phyloP scores from a whole-genome alignment of 1,140 invertebrate species.

The Bombus haemorrhoidalis region DNA sequence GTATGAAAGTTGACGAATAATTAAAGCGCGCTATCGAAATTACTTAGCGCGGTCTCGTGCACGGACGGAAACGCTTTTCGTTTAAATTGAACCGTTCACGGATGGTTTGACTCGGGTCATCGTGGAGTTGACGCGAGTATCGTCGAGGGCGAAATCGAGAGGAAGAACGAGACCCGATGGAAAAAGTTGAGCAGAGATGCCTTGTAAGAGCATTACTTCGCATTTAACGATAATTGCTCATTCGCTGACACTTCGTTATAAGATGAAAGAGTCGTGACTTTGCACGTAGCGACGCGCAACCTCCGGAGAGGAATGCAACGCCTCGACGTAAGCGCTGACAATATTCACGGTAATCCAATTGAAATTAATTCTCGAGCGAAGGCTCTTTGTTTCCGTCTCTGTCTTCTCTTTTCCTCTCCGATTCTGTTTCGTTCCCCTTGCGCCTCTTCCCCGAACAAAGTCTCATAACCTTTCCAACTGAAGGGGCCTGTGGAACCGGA shows the following conservation, averaged over 20 bases:
- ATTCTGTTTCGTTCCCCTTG: neutral
- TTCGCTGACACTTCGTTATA: slow-evolving; percentile 38
- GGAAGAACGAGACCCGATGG: neutral
- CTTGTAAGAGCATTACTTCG: slow-evolving; percentile 37
- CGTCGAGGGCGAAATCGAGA: neutral
- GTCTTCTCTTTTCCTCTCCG: slow-evolving; percentile 28
- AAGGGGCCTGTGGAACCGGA: slow-evolving; percentile 71
- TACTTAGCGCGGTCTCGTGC: neutral
- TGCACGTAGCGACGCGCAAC: slow-evolving; percentile 34
- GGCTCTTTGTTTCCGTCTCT: slow-evolving; percentile 53
- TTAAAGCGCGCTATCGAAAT: slow-evolving; percentile 9
- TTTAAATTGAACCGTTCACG: slow-evolving; percentile 7
- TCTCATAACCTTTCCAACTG: slow-evolving; percentile 66
- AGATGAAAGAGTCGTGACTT: slow-evolving; percentile 58
- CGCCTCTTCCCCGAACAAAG: slow-evolving; percentile 48
- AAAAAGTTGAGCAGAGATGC: neutral
- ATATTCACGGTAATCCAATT: slow-evolving; percentile 71
- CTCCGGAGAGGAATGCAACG: slow-evolving; percentile 45
- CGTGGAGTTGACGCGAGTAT: neutral
- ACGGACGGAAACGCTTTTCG: neutral
- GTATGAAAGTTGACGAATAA: neutral
- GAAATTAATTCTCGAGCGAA: slow-evolving; percentile 67
- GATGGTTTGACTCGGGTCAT: slow-evolving; percentile 20
- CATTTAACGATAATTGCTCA: slow-evolving; percentile 54
- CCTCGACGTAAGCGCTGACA: slow-evolving; percentile 58